phyloP scores from a whole-genome alignment of 2,113 vertebrate genomes.

The Pelusios castaneus region DNA sequence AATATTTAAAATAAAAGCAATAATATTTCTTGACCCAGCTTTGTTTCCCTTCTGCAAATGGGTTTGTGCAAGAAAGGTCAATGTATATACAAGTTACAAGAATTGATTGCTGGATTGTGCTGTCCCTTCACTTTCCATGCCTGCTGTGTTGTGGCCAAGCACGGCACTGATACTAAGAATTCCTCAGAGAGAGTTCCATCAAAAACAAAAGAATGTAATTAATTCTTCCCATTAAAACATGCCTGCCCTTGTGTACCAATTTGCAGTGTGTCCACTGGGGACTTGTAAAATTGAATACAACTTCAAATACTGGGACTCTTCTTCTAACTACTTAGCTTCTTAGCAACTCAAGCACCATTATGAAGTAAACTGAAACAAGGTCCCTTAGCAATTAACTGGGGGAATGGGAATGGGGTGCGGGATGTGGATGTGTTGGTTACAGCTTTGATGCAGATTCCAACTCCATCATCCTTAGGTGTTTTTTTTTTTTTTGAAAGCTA shows the following conservation, averaged over 20 bases:
- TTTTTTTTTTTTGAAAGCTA: background rate
- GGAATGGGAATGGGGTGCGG: background rate
- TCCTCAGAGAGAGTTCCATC: background rate
- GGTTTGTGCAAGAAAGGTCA: background rate
- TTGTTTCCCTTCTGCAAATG: background rate
- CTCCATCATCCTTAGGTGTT: background rate
- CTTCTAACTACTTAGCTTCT: background rate
- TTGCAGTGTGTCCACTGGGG: background rate
- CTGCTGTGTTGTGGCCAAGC: background rate
- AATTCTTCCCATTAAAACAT: background rate
- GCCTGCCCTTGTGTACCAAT: background rate
- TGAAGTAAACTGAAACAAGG: background rate
- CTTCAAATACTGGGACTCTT: background rate
- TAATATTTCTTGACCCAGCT: background rate
- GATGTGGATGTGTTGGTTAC: background rate
- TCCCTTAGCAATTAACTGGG: background rate
- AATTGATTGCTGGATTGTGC: background rate
- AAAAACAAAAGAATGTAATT: background rate
- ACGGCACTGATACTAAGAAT: rapidly evolving
- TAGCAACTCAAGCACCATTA: background rate
- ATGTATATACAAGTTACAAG: background rate
- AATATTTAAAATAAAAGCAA: background rate
- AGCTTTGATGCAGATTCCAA: background rate
- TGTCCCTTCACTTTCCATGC: rapidly evolving
- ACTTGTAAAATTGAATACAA: background rate